phyloP scores from a whole-genome alignment of 1,140 invertebrate species.

The Pinna nobilis region DNA sequence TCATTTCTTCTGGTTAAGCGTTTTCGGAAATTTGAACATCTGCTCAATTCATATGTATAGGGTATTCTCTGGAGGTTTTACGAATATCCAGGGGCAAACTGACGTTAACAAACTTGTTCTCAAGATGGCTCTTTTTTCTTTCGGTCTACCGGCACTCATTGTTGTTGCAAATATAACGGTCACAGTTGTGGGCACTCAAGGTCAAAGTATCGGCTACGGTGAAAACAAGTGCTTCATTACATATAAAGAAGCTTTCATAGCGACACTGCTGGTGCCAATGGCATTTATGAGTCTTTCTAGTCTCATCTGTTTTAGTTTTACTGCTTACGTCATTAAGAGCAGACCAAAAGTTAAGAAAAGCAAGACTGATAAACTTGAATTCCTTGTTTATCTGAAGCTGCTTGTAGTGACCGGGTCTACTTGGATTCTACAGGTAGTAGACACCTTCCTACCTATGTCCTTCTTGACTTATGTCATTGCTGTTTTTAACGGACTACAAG shows the following conservation, averaged over 20 bases:
- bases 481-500: conserved; percentile 20
- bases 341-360: conserved; percentile 11
- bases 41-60: conserved; percentile 12
- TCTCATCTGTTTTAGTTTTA: conserved; percentile 12
- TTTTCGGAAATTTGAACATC: neutral
- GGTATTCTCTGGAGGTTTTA: neutral
- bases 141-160: neutral
- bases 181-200: neutral
- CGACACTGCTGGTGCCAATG: neutral
- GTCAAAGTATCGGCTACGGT: conserved; percentile 9
- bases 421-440: conserved; percentile 21
- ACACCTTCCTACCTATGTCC: conserved; percentile 11
- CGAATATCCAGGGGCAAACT: neutral
- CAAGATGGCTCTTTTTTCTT: neutral
- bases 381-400: conserved; percentile 16
- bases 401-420: conserved; percentile 15
- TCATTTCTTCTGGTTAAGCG: conserved; percentile 1
- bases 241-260: neutral
- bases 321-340: conserved; percentile 9
- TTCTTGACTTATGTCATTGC: conserved; percentile 14
- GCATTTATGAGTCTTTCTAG: neutral
- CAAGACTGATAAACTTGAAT: neutral
- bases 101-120: neutral
- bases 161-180: neutral
- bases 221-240: conserved; percentile 11